Percentiles rank a stretch among this genome's conserved stretches.
Evolutionary conservation across 1,140 invertebrate species (phyloP).

Genomic region (Araneus ventricosus): DNA sequence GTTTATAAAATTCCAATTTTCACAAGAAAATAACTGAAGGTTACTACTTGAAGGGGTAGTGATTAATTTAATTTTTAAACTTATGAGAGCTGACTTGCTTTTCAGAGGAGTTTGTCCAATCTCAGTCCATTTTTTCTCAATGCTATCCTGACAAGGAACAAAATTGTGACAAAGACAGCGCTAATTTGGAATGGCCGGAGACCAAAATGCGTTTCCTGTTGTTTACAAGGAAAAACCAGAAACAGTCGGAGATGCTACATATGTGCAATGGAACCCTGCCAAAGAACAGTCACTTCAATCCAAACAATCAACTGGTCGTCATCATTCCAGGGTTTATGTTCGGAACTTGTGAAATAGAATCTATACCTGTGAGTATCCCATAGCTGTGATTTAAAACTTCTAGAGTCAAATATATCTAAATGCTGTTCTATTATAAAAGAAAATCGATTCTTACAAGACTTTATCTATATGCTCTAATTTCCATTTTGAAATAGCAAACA

Average conservation of each 20-base stretch:
- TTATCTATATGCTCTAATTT: too few species aligned
- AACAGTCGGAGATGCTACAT: background rate
- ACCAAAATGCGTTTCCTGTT: background rate
- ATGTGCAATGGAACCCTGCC: background rate
- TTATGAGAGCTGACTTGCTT: background rate
- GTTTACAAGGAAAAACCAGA: background rate
- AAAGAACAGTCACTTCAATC: background rate
- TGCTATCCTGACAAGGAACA: background rate
- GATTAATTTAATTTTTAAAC: too few species aligned
- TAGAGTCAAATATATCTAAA: too few species aligned
- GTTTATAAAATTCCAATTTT: too few species aligned
- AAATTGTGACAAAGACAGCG: background rate
- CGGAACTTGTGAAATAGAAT: background rate
- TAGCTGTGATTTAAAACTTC: background rate
- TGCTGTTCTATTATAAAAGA: too few species aligned
- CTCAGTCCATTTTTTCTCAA: background rate
- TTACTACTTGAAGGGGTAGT: too few species aligned
- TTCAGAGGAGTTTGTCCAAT: background rate
- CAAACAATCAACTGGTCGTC: background rate
- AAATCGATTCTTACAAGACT: too few species aligned
- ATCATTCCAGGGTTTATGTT: background rate
- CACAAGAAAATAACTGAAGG: too few species aligned
- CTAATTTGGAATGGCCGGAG: background rate
- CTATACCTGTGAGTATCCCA: background rate
- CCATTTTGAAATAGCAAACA: too few species aligned